Evolutionary conservation across 2,113 vertebrate genomes (phyloP), one percentile per base, ranked within the genome.

Genomic region (Cariama cristata): DNA sequence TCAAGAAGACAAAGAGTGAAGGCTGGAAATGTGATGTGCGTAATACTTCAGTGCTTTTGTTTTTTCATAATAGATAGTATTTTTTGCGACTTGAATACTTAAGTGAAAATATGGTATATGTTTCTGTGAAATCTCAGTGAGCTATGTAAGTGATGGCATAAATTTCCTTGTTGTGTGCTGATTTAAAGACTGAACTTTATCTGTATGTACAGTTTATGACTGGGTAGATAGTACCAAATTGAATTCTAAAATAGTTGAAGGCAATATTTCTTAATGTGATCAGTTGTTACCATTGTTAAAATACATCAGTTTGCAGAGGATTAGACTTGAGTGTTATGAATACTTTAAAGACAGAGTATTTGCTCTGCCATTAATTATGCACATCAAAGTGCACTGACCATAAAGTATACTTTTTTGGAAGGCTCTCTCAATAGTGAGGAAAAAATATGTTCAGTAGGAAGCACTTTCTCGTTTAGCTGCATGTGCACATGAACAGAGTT

Each of bases 11-110:
- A 86, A 99, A 99, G 96, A 99, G 98, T 89, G 99, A 99, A 97
- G 99, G 99, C 79, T 99, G 99, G 99, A 99, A 99, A 97, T 99
- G 99, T 97, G 99, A 99, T 90, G 99, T 99, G 98, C 99, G 99
- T 90, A 83, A 50, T 89, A 68, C 28, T 92, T 96, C 19, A 38
- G 49, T 71, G 38, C 8, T 53, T 86, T 18, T 5, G 5, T 0
- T 40, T 62, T 50, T 69, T 28, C 8, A 8, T 76, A 16, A 16
- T 2, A 27, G 44, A 7, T 52, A 47, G 40, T 63, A 1, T 32
- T 8, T 42, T 87, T 80, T 84, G 42, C 94, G 56, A 79, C 38
- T 63, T 64, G n/a, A 84, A 71, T 76, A 26, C 18, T 23, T 26
- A 28, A 73, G 16, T 28, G 55, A 83, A 96, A 86, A 69, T 79